These are phyloP conservation scores for Brachymystax lenok DNA, from an alignment of 2,797 vertebrate genomes.

Conservation along the genomic window DNA sequence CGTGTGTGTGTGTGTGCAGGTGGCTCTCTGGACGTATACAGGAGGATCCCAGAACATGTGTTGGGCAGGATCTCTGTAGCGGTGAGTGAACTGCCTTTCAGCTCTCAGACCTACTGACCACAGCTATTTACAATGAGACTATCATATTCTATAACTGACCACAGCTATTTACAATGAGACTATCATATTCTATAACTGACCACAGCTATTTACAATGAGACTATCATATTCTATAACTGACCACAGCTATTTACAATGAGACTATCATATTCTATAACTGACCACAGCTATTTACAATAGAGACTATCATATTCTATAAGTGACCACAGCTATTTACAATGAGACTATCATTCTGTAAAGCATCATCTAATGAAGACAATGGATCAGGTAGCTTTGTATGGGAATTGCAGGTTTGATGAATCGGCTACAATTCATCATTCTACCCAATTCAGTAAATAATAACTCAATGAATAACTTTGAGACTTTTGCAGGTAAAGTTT, in stretches of 20 bases:
- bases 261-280: neutral
- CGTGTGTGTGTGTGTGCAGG: conserved; percentile 69
- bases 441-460: neutral
- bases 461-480: neutral
- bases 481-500: neutral
- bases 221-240: neutral
- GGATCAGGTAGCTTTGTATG: neutral
- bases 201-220: neutral
- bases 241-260: neutral
- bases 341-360: neutral
- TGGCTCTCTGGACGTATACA: conserved; percentile 95
- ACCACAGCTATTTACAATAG: neutral
- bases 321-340: neutral
- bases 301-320: neutral
- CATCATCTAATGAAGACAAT: neutral
- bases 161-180: neutral
- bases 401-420: neutral
- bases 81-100: conserved; percentile 72
- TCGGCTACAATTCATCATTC: no score
- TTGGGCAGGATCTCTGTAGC: conserved; percentile 94
- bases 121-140: neutral
- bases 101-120: neutral
- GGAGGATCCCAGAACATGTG: conserved; percentile 93
- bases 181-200: neutral
- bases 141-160: neutral